phyloP scores from a whole-genome alignment of 2,113 vertebrate species.

The Hypocryptadius cinnamomeus region DNA sequence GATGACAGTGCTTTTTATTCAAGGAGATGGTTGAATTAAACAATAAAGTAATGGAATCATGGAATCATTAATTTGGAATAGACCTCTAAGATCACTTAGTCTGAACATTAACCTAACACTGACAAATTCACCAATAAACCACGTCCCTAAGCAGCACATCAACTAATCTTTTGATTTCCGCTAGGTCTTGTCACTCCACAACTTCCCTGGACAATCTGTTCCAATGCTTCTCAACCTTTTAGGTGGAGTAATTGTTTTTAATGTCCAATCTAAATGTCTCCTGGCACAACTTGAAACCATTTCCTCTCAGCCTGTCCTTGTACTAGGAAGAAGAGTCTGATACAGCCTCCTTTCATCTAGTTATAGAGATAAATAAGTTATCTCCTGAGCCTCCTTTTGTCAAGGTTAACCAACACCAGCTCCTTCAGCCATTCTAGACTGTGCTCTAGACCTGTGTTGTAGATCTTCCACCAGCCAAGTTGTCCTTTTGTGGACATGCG shows the following conservation, averaged over 20 bases:
- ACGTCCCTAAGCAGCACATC: too few relatives aligned
- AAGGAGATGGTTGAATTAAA: neutral
- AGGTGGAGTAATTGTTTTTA: neutral
- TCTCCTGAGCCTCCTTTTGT: neutral
- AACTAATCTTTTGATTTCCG: neutral
- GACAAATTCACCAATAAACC: neutral
- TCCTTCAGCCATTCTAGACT: neutral
- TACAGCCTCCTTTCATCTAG: neutral
- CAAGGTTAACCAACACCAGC: neutral
- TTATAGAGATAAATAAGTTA: neutral
- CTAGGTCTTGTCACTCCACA: neutral
- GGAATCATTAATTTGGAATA: neutral
- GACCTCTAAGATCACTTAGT: neutral
- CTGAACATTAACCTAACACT: neutral
- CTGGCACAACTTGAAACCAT: neutral
- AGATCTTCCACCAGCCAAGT: neutral
- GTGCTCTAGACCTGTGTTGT: neutral
- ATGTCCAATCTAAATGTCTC: neutral
- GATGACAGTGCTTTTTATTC: neutral
- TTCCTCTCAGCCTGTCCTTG: neutral
- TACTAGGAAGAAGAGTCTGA: neutral
- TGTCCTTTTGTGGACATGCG: neutral
- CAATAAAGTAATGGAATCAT: neutral
- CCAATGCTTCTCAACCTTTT: neutral
- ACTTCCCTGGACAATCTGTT: neutral